Conservation (phyloP, 1,140 invertebrate species). For the Caenorhabditis brenneri region DNA sequence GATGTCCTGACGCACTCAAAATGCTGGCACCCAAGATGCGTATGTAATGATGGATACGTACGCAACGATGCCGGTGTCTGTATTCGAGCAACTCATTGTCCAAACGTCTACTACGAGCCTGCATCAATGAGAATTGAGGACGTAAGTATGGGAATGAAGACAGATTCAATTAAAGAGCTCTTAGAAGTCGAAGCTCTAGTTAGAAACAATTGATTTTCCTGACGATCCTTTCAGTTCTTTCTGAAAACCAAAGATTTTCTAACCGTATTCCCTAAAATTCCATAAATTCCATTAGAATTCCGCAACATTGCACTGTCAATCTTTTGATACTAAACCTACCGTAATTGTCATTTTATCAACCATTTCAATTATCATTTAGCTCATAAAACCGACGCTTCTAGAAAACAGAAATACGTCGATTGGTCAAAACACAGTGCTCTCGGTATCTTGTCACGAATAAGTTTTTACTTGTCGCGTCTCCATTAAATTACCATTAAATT, state of each 20-base stretch:
- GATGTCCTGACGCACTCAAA: conserved; percentile 10
- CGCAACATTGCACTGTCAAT: too few relatives aligned
- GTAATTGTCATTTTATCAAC: background rate
- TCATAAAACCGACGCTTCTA: background rate
- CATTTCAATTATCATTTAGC: too few relatives aligned
- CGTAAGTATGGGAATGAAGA: background rate
- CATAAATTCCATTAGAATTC: too few relatives aligned
- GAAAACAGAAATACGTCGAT: background rate
- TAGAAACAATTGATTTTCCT: too few relatives aligned
- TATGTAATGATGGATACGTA: conserved; percentile 45
- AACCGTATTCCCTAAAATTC: too few relatives aligned
- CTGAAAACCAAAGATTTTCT: too few relatives aligned
- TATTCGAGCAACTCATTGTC: conserved; percentile 43
- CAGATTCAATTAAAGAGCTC: too few relatives aligned
- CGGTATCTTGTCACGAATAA: conserved; percentile 6
- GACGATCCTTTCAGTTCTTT: too few relatives aligned
- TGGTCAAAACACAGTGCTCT: conserved; percentile 35
- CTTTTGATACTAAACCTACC: background rate
- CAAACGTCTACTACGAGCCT: conserved; percentile 23
- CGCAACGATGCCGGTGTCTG: conserved; percentile 30
- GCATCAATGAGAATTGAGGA: conserved; percentile 1
- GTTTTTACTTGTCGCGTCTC: conserved; percentile 34
- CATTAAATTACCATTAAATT: conserved; percentile 34
- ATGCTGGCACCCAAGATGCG: conserved; percentile 46
- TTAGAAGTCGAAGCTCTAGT: too few relatives aligned